These are phyloP conservation scores for Thecophora atra DNA, from an alignment of 2,888 invertebrate species.

Conservation along the genomic window DNA sequence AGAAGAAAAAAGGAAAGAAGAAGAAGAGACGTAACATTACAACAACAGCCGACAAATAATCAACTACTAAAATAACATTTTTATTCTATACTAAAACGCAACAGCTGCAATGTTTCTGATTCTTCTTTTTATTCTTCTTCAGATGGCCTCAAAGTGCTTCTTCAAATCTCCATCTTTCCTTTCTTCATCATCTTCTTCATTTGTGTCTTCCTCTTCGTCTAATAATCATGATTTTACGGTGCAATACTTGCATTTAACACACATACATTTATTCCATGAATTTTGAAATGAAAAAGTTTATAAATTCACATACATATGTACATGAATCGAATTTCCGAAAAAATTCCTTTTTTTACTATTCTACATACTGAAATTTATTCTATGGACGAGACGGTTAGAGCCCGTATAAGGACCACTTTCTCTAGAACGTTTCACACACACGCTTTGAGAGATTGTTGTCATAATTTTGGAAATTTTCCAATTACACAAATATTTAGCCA, in stretches of 20 bases:
- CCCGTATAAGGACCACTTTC: too few species aligned
- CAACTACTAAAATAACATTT: conserved; percentile 8
- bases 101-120: background rate
- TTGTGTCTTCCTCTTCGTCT: background rate
- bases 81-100: background rate
- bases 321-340: too few species aligned
- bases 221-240: background rate
- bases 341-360: too few species aligned
- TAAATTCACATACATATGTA: too few species aligned
- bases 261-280: too few species aligned
- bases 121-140: background rate
- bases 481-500: conserved; percentile 32
- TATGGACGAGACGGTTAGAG: too few species aligned
- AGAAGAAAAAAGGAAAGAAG: background rate
- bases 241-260: too few species aligned
- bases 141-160: background rate
- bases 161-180: background rate
- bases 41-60: background rate
- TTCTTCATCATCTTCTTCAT: background rate
- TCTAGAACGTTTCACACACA: too few species aligned
- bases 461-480: conserved; percentile 30
- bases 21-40: background rate
- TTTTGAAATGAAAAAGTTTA: too few species aligned
- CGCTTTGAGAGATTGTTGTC: conserved; percentile 16
- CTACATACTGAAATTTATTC: too few species aligned